Conservation (phyloP, 2,797 vertebrate genomes). For the Glossophaga mutica region DNA sequence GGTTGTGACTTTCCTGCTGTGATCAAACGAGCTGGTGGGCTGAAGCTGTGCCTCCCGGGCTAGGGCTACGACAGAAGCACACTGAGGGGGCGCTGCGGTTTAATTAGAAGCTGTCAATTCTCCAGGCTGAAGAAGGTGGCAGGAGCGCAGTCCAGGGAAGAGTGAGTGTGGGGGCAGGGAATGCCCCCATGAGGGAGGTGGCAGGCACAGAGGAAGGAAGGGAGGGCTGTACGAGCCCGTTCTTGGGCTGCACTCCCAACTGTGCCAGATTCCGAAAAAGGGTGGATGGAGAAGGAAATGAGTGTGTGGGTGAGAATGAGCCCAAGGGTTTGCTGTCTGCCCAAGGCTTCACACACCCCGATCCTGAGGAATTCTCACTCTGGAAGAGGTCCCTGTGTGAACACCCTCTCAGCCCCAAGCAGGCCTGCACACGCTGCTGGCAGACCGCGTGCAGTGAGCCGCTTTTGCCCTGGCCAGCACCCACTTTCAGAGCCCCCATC, state of each 20-base stretch:
- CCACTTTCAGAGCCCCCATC: neutral
- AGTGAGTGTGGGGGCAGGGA: neutral
- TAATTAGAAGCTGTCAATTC: neutral
- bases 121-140: neutral
- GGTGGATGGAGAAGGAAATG: neutral
- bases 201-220: neutral
- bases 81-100: fast-evolving
- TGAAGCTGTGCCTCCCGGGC: neutral
- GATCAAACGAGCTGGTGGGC: neutral
- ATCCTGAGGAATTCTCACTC: neutral
- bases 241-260: neutral
- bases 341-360: neutral
- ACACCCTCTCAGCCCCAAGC: neutral
- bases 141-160: neutral
- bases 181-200: fast-evolving
- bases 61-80: neutral
- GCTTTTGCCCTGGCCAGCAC: neutral
- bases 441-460: neutral
- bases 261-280: neutral
- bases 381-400: neutral
- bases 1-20: neutral
- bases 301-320: neutral
- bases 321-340: neutral
- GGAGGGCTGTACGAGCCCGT: neutral
- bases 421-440: fast-evolving